Evolutionary conservation across 1,140 invertebrate species (phyloP), one percentile per base, ranked within the genome.

Genomic region (Cydia splendana): DNA sequence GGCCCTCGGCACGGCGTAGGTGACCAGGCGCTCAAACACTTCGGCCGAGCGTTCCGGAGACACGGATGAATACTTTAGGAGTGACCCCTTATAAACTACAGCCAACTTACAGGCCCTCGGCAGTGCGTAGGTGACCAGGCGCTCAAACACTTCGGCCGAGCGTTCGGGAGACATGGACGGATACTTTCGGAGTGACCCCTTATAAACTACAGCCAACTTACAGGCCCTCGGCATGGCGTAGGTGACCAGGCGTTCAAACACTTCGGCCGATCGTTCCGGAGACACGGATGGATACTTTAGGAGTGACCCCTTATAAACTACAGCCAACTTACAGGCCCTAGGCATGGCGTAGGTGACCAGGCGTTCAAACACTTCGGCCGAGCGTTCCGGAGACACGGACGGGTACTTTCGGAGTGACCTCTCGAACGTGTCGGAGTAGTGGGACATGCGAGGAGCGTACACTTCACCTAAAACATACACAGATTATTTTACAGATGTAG

Each of bases 361-460:
- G 34, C 85, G 80, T 42, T 89, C 84, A 13, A 91, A 65, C 0
- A 91, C 80, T 51, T 91, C 90, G 0, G 87, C 76, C 0, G 87
- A 89, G 12, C 84, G 77, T 0, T 91, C 87, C 2, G 81, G 85
- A 0, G 82, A 80, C 12, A 87, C n/a, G 34, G 75, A 82, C 0
- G 90, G 86, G 45, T 92, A 92, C 51, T 85, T 90, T 4, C 90
- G 79, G 7, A 92, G 76, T 1, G 90, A 90, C n/a, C 78, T 87
- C 12, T 83, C 86, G 73, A 92, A 92, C 0, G 84, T 78, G 53
- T 91, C 84, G 0, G 80, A 78, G 28, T 82, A 82, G 1, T 78
- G 57, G 0, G 87, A 88, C 0, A 82, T 65, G 6, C 82, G 77
- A 0, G 86, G 82, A 4, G 80, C 75, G 75, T 80, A 88, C 1